Conservation (phyloP, 2,113 vertebrate genomes). For the Xiphophorus hellerii region DNA sequence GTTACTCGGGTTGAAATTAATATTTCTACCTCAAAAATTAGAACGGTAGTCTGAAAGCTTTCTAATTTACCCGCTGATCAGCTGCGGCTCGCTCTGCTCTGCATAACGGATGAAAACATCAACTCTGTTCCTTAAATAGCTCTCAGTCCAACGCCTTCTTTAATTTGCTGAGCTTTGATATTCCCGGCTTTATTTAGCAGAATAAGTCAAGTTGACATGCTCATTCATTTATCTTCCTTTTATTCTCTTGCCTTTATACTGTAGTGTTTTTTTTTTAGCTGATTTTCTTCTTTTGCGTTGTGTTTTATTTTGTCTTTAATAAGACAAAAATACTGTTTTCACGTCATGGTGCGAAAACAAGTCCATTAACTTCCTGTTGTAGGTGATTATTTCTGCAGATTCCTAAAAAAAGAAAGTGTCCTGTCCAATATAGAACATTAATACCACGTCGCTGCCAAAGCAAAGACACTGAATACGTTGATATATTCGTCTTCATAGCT, state of each 20-base stretch:
- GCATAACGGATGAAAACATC: background rate
- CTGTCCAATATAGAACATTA: too few species aligned
- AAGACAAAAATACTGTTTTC: too few species aligned
- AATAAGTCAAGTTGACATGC: background rate
- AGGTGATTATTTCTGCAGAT: too few species aligned
- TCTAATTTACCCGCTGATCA: slow-evolving; percentile 2
- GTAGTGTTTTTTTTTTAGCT: background rate
- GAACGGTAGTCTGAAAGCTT: background rate
- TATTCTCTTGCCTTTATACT: background rate
- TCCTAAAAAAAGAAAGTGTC: too few species aligned
- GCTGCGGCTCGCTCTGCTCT: background rate
- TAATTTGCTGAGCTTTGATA: background rate
- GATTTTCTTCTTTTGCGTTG: background rate
- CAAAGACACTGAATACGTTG: too few species aligned
- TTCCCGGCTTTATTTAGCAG: background rate
- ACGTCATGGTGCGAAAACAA: too few species aligned
- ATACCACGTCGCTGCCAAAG: too few species aligned
- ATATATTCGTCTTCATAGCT: too few species aligned
- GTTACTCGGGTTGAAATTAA: background rate
- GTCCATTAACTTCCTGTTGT: too few species aligned
- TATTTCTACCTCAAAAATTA: background rate
- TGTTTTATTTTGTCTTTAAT: too few species aligned
- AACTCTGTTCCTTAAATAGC: background rate
- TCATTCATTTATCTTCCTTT: background rate
- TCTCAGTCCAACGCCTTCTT: background rate